Base-by-base conservation (phyloP, 2,888 invertebrate genomes). In the Lochmaea crataegi region DNA sequence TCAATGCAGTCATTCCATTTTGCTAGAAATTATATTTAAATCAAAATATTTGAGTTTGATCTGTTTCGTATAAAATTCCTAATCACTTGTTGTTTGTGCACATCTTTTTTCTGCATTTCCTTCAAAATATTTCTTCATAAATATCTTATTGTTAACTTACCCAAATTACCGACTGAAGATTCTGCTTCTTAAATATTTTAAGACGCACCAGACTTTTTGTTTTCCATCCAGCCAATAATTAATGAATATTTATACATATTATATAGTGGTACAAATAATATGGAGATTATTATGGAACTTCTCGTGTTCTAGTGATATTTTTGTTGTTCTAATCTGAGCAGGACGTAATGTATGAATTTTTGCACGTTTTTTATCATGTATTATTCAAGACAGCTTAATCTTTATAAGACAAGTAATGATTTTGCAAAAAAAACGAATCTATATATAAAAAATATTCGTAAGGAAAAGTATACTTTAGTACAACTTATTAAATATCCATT, bases 381-480 rank as follows among this genome's bases (percentile, higher is more conserved):
- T 51, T 65, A 65, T 65, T 53, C 51, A 53, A 53, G 56, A 56
- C 65, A 56, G 12, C 51, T 53, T 12, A n/a, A 53, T 51, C 16
- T 22, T 12, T 51, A 65, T 22, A 9, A 53, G 14, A 10, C 70
- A 65, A 70, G 64, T 65, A 70, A 70, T 45, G 64, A 26, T 70
- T 70, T 70, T 57, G 53, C 26, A 32, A 38, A 68, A 48, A 26
- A 26, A 57, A 26, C 16, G 42, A 42, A 42, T 42, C 32, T 14
- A 56, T 65, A 16, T 53, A 45, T 22, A 32, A 58, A 61, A 68
- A 60, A 26, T 45, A 48, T 16, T 18, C 14, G 12, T 56, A 57
- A 45, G 64, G 64, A 64, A 70, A 65, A 70, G 64, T 65, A 65
- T 41, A 64, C n/a, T 22, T 16, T 41, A 63, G 38, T 63, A 53